These are phyloP conservation scores for Eumacrocentrus americanus DNA, from an alignment of 2,888 invertebrate genomes.

Conservation along the genomic window DNA sequence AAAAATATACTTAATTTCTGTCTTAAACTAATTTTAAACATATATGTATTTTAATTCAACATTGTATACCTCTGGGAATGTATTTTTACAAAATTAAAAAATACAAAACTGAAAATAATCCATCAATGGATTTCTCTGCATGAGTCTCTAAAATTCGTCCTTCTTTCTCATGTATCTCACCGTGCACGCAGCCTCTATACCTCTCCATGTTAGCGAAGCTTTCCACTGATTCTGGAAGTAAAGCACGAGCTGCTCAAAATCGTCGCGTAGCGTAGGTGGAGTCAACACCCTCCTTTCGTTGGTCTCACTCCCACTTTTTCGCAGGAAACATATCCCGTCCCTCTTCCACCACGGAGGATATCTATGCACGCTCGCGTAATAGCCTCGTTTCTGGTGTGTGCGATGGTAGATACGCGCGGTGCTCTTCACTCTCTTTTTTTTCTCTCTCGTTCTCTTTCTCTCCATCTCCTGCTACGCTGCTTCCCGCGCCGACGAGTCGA, in stretches of 20 bases:
- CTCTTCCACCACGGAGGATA: constrained; percentile 38
- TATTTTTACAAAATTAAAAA: too few relatives aligned
- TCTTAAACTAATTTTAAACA: too few relatives aligned
- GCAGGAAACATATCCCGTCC: constrained; percentile 30
- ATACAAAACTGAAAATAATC: neutral
- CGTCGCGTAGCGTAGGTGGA: constrained; percentile 36
- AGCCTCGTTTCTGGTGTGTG: constrained; percentile 50
- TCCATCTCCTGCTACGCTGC: constrained; percentile 35
- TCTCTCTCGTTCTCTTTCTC: constrained; percentile 10
- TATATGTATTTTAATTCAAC: too few relatives aligned
- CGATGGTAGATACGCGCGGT: constrained; percentile 49
- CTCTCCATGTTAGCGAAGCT: constrained; percentile 48
- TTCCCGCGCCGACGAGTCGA: constrained; percentile 39
- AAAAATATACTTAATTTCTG: constrained; percentile 10
- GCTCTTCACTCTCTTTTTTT: constrained; percentile 11
- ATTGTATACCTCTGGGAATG: too few relatives aligned
- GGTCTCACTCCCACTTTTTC: constrained; percentile 4
- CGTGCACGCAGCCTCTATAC: neutral
- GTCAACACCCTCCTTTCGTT: constrained; percentile 36
- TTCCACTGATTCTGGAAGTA: constrained; percentile 49
- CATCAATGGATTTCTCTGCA: neutral
- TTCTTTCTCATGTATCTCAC: constrained; percentile 8
- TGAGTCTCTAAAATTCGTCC: neutral
- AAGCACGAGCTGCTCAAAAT: constrained; percentile 50
- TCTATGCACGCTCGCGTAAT: constrained; percentile 52